These are phyloP conservation scores for Gorsachius magnificus DNA, from an alignment of 2,797 vertebrate species.

Conservation along the genomic window DNA sequence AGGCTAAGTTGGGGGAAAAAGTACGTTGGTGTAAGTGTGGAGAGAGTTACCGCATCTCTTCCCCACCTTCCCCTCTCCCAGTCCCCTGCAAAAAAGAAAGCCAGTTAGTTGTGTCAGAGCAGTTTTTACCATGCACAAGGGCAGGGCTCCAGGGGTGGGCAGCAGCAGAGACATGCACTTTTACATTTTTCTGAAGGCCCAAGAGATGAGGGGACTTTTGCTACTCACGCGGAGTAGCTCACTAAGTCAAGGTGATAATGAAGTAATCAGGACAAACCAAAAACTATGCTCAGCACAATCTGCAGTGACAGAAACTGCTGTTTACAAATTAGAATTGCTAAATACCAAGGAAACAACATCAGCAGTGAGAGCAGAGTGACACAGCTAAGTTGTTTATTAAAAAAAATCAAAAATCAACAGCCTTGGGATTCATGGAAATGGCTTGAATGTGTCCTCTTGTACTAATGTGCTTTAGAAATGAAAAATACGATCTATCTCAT, in stretches of 20 bases:
- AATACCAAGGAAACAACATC: neutral
- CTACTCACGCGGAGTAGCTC: neutral
- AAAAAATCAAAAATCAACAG: neutral
- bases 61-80: no score
- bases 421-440: neutral
- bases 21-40: neutral
- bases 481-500: neutral
- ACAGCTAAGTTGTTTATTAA: neutral
- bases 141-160: neutral
- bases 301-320: neutral
- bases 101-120: neutral
- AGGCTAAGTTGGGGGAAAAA: neutral
- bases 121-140: neutral
- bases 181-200: neutral
- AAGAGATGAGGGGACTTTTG: neutral
- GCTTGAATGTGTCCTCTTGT: neutral
- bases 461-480: neutral
- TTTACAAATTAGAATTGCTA: neutral
- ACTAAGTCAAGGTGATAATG: neutral
- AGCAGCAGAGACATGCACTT: neutral
- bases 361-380: neutral
- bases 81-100: neutral
- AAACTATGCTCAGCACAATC: neutral
- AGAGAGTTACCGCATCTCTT: neutral
- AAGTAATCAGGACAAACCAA: neutral